Percentiles rank a stretch among this genome's conserved stretches.
Conservation (phyloP, 2,797 vertebrate species). For the Atherinosoma microstoma region DNA sequence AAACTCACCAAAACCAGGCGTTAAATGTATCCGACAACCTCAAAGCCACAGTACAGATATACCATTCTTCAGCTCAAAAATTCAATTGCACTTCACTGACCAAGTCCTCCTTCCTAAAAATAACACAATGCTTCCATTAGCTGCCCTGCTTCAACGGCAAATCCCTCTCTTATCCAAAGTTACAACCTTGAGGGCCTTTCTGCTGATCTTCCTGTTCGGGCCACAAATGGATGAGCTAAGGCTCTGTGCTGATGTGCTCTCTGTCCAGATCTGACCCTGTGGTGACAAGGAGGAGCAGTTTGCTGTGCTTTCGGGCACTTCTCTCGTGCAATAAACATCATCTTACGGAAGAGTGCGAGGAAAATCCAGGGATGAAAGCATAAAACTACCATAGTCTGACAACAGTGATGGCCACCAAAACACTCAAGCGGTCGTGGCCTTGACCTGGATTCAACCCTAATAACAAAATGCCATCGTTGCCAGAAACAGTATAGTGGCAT, state of each 20-base stretch:
- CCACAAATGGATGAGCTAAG: conserved; percentile 67
- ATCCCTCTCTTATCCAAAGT: conserved; percentile 68
- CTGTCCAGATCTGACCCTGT: conserved; percentile 55
- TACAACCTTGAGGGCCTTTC: conserved; percentile 67
- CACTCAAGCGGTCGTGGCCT: conserved; percentile 42
- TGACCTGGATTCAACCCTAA: conserved; percentile 59
- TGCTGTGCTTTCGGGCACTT: conserved; percentile 63
- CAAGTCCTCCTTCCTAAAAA: conserved; percentile 39
- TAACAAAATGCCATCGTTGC: conserved; percentile 33
- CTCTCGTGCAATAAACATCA: conserved; percentile 48
- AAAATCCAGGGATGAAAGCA: conserved; percentile 30
- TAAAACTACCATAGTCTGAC: conserved; percentile 35
- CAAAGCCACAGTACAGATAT: conserved; percentile 25
- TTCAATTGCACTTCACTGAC: conserved; percentile 41
- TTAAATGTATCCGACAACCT: conserved; percentile 6
- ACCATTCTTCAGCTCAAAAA: conserved; percentile 19
- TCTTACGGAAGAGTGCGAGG: conserved; percentile 15
- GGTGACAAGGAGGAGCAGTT: conserved; percentile 25
- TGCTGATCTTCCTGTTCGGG: conserved; percentile 71
- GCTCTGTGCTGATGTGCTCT: conserved; percentile 66
- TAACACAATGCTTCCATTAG: conserved; percentile 72
- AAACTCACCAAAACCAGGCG: conserved; percentile 4
- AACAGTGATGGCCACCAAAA: conserved; percentile 46
- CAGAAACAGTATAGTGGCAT: conserved; percentile 19
- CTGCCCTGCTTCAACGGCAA: conserved; percentile 57